Evolutionary conservation across 37 sponge, comb jelly and placozoan genomes (phyloP).

Genomic region (Eunapius fragilis): DNA sequence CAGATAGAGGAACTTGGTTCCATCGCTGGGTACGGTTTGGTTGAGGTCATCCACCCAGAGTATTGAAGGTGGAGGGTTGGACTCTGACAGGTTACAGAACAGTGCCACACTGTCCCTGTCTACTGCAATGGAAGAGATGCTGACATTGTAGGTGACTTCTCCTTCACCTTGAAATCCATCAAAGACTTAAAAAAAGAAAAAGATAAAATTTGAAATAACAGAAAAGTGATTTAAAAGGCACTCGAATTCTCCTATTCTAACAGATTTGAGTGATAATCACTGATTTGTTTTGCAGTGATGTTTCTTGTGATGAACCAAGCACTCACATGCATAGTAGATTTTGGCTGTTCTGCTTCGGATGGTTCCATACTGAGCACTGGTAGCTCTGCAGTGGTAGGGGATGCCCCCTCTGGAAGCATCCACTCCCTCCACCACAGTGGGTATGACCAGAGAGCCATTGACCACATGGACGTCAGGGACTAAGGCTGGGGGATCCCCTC

Average conservation of each 20-base stretch:
- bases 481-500: not conserved
- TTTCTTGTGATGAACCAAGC: no score
- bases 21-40: not conserved
- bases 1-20: not conserved
- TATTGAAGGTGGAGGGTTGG: not conserved
- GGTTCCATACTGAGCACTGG: not conserved
- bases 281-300: no score
- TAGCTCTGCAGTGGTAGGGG: not conserved
- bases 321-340: not conserved
- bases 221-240: no score
- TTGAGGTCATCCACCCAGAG: not conserved
- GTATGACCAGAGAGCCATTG: not conserved
- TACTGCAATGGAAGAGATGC: not conserved
- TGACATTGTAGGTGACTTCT: not conserved
- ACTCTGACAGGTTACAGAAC: not conserved
- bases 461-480: not conserved
- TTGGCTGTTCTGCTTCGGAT: not conserved
- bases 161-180: not conserved
- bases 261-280: no score
- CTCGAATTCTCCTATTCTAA: no score
- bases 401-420: not conserved
- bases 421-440: not conserved
- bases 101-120: not conserved
- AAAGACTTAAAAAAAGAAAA: not conserved
- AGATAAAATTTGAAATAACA: no score